phyloP scores from a whole-genome alignment of 2,888 invertebrate genomes.

The Clusia tigrina region DNA sequence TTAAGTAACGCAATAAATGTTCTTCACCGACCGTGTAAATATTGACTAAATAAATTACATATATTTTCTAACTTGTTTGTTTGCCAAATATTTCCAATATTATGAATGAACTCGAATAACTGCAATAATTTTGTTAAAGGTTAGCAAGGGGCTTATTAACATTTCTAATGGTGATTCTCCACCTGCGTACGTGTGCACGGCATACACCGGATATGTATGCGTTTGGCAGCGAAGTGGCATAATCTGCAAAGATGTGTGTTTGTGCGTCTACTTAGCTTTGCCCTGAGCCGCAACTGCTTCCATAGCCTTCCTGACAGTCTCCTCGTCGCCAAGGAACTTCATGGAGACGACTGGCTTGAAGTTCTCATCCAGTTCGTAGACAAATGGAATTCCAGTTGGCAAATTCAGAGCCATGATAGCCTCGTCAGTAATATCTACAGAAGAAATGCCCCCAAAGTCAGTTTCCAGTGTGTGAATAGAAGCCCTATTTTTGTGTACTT shows the following conservation, averaged over 20 bases:
- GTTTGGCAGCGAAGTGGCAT: too few relatives aligned
- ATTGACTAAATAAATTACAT: too few relatives aligned
- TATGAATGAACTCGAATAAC: too few relatives aligned
- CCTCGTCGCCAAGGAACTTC: conserved; percentile 83
- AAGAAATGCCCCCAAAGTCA: too few relatives aligned
- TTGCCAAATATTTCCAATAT: too few relatives aligned
- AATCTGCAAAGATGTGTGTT: conserved; percentile 21
- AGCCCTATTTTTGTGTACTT: too few relatives aligned
- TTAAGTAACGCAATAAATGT: too few relatives aligned
- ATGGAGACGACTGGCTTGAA: conserved; percentile 79
- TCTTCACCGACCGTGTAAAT: too few relatives aligned
- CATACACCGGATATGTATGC: conserved; percentile 27
- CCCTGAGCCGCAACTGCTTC: conserved; percentile 83
- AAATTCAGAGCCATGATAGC: conserved; percentile 81
- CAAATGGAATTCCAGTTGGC: conserved; percentile 84
- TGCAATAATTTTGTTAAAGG: too few relatives aligned
- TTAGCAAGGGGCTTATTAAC: too few relatives aligned
- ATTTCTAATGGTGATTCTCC: too few relatives aligned
- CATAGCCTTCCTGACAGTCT: conserved; percentile 81
- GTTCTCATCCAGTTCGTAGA: conserved; percentile 79
- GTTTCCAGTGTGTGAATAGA: background rate
- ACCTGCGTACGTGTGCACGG: conserved; percentile 33
- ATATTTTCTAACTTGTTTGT: too few relatives aligned
- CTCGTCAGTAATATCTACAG: conserved; percentile 74
- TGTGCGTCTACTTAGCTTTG: conserved; percentile 71